Evolutionary conservation across 2,888 invertebrate species (phyloP).

Genomic region (Entomobrya proxima): DNA sequence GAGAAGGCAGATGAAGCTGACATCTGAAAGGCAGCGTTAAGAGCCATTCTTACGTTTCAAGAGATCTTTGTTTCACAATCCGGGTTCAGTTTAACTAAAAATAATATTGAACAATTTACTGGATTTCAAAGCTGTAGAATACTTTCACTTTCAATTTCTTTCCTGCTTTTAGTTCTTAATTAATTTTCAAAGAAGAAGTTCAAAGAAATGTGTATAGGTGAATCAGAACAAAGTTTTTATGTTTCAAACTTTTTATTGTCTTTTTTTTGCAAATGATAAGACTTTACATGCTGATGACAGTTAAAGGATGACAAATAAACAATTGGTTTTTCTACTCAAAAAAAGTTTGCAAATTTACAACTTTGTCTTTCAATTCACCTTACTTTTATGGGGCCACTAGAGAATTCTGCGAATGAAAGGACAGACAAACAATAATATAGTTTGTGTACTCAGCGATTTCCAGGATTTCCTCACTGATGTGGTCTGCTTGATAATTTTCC

Average conservation of each 20-base stretch:
- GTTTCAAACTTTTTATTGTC: background rate
- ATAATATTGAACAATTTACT: too few relatives aligned
- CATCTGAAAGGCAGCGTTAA: background rate
- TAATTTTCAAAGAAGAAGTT: background rate
- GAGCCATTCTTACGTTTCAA: slow-evolving; percentile 13
- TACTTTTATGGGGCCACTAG: too few relatives aligned
- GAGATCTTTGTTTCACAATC: too few relatives aligned
- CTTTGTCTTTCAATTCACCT: too few relatives aligned
- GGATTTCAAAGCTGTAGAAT: background rate
- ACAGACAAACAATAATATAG: too few relatives aligned
- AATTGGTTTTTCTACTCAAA: background rate
- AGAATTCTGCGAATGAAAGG: too few relatives aligned
- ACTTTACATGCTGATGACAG: background rate
- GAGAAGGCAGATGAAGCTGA: background rate
- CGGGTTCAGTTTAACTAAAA: too few relatives aligned
- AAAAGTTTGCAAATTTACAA: too few relatives aligned
- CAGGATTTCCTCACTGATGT: too few relatives aligned
- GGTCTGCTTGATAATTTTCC: too few relatives aligned
- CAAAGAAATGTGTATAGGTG: too few relatives aligned
- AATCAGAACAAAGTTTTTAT: background rate
- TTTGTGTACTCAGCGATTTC: too few relatives aligned
- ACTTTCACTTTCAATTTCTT: background rate
- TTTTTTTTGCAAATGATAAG: slow-evolving; percentile 18
- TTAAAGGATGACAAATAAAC: background rate
- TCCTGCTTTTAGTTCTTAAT: background rate